phyloP scores from a whole-genome alignment of 2,797 vertebrate species.

The Myotis daubentonii region DNA sequence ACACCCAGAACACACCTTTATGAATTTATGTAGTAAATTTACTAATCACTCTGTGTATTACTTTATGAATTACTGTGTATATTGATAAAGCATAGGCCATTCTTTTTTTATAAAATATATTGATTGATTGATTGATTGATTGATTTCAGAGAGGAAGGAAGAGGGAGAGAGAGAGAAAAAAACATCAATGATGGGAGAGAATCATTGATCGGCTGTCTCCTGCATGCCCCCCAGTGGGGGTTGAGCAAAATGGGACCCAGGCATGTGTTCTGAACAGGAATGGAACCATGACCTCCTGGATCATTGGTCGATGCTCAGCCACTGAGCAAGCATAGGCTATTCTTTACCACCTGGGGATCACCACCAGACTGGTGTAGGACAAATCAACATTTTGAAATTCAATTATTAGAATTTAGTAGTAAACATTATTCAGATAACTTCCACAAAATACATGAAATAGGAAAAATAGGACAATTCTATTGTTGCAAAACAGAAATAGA shows the following conservation, averaged over 20 bases:
- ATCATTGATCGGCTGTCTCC: too few species aligned
- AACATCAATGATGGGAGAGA: too few species aligned
- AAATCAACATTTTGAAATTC: not conserved
- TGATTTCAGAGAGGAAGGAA: too few species aligned
- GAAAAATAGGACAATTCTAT: not conserved
- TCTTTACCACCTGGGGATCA: not conserved
- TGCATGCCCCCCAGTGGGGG: too few species aligned
- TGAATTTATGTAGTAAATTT: not conserved
- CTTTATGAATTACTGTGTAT: not conserved
- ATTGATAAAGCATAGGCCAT: not conserved
- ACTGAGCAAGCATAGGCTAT: not conserved
- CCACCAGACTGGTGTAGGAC: not conserved
- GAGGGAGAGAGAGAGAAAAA: too few species aligned
- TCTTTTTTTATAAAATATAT: too few species aligned
- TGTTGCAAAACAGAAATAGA: slow-evolving; percentile 32
- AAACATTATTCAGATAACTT: not conserved
- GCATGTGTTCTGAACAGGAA: too few species aligned
- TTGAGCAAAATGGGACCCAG: too few species aligned
- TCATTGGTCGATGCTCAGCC: too few species aligned
- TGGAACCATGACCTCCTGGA: too few species aligned
- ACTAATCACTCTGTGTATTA: not conserved
- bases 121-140: too few species aligned
- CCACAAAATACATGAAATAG: not conserved
- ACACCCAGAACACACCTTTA: not conserved
- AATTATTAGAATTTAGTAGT: slow-evolving; percentile 2